These are phyloP conservation scores for Cylindroiulus punctatus DNA, from an alignment of 2,888 invertebrate species.

Conservation along the genomic window DNA sequence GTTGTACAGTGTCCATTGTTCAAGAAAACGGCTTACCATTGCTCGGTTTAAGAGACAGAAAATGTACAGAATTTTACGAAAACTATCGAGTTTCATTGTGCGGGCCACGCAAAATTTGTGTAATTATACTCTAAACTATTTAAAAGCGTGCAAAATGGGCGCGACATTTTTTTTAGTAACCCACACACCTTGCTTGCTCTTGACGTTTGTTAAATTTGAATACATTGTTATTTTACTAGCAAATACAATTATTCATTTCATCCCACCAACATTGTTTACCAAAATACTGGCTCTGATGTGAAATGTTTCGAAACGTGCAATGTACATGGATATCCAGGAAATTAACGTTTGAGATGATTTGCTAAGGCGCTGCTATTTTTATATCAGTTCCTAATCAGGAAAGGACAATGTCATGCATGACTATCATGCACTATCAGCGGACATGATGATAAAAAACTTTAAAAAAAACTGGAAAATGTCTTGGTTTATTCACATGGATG, in stretches of 20 bases:
- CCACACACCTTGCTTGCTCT: not conserved
- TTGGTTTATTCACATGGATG: slow-evolving; percentile 23
- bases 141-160: not conserved
- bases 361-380: not conserved
- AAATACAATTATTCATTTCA: not conserved
- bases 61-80: not conserved
- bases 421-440: not conserved
- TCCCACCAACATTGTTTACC: not conserved
- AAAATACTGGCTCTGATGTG: not conserved
- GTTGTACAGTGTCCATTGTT: not conserved
- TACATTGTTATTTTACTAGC: not conserved
- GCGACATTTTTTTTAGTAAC: not conserved
- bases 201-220: not conserved
- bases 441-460: not conserved
- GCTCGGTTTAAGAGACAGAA: not conserved
- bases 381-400: not conserved
- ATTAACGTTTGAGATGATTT: not conserved
- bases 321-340: not conserved
- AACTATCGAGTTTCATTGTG: not conserved
- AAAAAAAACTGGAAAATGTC: not conserved
- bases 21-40: not conserved
- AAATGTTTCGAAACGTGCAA: too few relatives aligned
- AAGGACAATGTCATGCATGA: slow-evolving; percentile 39
- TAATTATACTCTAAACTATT: not conserved
- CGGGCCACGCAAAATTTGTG: not conserved